Base-by-base conservation (phyloP, 2,888 invertebrate species). In the Lasioglossum villosulum region DNA sequence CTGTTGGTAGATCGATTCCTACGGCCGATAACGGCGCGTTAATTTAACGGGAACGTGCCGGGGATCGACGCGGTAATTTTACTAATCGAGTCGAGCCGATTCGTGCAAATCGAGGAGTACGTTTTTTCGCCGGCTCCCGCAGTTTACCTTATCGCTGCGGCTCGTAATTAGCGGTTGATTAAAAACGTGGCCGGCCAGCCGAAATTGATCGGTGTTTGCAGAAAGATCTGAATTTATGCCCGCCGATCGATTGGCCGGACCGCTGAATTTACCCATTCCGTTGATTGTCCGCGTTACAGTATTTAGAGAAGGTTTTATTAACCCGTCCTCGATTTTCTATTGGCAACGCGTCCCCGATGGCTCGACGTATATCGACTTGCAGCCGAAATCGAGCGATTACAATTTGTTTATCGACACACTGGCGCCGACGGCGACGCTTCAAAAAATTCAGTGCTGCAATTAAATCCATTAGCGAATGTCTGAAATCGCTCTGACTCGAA, bases 21-120 rank as follows among this genome's bases (percentile, higher is more conserved):
- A 30, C 39, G 52, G 8, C 63, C 75, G 48, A 75, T 78, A 84
- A 79, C 72, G 63, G 27, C 4, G n/a, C 73, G 59, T 78, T 84
- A 84, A 84, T 84, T 84, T 78, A 78, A 75, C 86, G 71, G 34
- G 19, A 30, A 78, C 70, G 45, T 37, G n/a, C 19, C 66, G 16
- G 37, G n/a, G 27, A 23, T n/a, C 52, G 42, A 5, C 56, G 68
- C 16, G 66, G 70, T 48, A 45, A 78, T 78, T 78, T 84, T 73
- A 16, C 72, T 83, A 77, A 84, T 84, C 56, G 73, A 83, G 73
- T 27, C 56, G 27, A 19, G 27, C 14, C n/a, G 5, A 23, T 37
- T 56, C 66, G n/a, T 42, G 19, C 42, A 19, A 72, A 82, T 66
- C 37, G 52, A 16, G 27, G 30, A 42, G 34, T n/a, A 16, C 42